These are phyloP conservation scores for Montipora sp. DNA, from an alignment of 64 coral and sea anemone genomes.

Conservation along the genomic window DNA sequence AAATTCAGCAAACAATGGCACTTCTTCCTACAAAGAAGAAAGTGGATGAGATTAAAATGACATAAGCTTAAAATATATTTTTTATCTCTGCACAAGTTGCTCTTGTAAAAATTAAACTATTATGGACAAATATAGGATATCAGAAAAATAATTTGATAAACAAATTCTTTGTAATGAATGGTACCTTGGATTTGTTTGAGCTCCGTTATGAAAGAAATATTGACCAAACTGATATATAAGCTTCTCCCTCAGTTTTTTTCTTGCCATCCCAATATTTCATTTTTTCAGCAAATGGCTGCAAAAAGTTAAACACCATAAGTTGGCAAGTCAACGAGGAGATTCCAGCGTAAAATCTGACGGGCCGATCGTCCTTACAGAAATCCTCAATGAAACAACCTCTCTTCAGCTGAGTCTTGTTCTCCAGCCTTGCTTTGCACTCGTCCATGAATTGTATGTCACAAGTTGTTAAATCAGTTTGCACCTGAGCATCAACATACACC, in stretches of 20 bases:
- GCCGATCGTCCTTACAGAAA: neutral
- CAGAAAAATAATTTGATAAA: neutral
- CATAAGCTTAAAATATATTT: too few relatives aligned
- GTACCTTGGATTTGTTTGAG: neutral
- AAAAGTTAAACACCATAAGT: slow-evolving; percentile 7
- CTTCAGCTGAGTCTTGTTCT: slow-evolving; percentile 22
- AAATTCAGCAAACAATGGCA: slow-evolving; percentile 22
- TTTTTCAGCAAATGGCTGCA: neutral
- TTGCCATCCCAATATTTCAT: slow-evolving; percentile 6
- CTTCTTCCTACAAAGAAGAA: neutral
- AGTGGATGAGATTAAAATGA: neutral
- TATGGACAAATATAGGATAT: too few relatives aligned
- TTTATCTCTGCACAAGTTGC: too few relatives aligned
- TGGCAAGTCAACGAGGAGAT: neutral
- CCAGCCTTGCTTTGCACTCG: neutral
- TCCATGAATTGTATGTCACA: neutral
- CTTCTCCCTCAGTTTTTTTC: neutral
- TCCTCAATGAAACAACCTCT: slow-evolving; percentile 31
- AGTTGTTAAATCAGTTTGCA: too few relatives aligned
- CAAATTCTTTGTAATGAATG: too few relatives aligned
- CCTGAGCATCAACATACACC: neutral
- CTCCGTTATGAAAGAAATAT: neutral
- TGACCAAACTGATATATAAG: neutral
- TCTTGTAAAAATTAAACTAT: too few relatives aligned
- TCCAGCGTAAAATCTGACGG: too few relatives aligned